Percentiles rank a stretch among this genome's conserved stretches.
phyloP scores from a whole-genome alignment of 2,113 vertebrate genomes.

The Chaetodon trifascialis region DNA sequence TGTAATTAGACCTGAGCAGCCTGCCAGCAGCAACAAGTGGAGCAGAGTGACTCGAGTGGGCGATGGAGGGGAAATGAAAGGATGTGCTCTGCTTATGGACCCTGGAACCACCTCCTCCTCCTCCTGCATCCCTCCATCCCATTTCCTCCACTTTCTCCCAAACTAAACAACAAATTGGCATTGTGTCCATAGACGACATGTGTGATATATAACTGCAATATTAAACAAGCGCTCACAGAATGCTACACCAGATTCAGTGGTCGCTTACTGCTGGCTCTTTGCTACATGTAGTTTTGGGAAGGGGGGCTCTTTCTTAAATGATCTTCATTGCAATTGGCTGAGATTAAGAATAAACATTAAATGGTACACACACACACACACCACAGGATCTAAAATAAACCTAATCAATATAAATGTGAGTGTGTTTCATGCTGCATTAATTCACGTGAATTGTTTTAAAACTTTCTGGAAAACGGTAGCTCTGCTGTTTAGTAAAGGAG shows the following conservation, averaged over 20 bases:
- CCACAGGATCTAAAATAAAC: neutral
- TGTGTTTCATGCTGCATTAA: neutral
- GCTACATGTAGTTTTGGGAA: neutral
- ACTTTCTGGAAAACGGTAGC: neutral
- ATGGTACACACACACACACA: neutral
- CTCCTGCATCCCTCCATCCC: neutral
- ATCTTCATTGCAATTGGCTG: neutral
- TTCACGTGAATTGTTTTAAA: neutral
- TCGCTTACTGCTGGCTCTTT: neutral
- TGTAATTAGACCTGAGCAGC: slow-evolving; percentile 33
- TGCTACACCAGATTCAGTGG: neutral
- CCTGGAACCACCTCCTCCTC: neutral
- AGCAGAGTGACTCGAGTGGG: slow-evolving; percentile 19
- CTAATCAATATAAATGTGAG: neutral
- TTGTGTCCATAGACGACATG: no score
- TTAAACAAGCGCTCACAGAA: neutral
- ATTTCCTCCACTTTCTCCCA: neutral
- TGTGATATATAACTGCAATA: neutral
- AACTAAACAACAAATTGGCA: neutral
- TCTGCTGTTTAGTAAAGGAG: neutral
- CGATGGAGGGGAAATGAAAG: neutral
- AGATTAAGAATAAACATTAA: neutral
- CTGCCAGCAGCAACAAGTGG: slow-evolving; percentile 40
- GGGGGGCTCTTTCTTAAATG: neutral
- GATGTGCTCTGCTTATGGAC: neutral